Percentiles rank a stretch among this genome's conserved stretches.
Evolutionary conservation across 2,113 vertebrate species (phyloP).

Genomic region (Chamaetylas fuelleborni): DNA sequence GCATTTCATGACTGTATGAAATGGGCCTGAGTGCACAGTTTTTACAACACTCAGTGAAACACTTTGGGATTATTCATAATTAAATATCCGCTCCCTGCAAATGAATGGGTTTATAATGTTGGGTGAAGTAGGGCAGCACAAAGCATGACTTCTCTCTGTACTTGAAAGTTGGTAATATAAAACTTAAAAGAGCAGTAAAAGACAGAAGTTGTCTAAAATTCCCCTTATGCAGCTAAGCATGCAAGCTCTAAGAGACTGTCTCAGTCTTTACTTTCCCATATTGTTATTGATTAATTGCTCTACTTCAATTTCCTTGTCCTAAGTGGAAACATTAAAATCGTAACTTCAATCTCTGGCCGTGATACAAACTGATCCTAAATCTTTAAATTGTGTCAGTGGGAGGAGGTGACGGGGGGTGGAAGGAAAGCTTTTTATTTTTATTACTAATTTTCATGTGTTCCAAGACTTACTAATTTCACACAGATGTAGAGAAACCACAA

Average conservation of each 20-base stretch:
- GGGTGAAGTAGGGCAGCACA: neutral
- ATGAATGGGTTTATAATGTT: neutral
- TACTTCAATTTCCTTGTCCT: constrained; percentile 46
- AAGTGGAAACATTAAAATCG: constrained; percentile 21
- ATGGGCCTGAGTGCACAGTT: constrained; percentile 4
- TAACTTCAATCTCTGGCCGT: constrained; percentile 7
- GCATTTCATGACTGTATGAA: constrained; percentile 36
- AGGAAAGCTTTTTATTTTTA: constrained; percentile 54
- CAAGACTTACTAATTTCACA: constrained; percentile 18
- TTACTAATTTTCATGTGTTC: constrained; percentile 52
- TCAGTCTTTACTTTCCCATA: constrained; percentile 27
- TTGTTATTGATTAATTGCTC: constrained; percentile 55
- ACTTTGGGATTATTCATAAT: constrained; percentile 28
- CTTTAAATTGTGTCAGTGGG: constrained; percentile 45
- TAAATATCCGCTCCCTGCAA: neutral
- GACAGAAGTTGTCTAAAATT: constrained; percentile 27
- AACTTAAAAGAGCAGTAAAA: constrained; percentile 29
- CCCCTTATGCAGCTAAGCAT: constrained; percentile 3
- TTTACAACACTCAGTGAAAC: neutral
- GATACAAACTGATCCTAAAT: constrained; percentile 28
- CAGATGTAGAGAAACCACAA: constrained; percentile 42
- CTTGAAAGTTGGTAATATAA: neutral
- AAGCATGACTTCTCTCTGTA: neutral
- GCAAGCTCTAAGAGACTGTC: neutral
- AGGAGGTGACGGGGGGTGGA: neutral